Base-by-base conservation (phyloP, 2,113 vertebrate genomes). In the Nothobranchius kuhntae region DNA sequence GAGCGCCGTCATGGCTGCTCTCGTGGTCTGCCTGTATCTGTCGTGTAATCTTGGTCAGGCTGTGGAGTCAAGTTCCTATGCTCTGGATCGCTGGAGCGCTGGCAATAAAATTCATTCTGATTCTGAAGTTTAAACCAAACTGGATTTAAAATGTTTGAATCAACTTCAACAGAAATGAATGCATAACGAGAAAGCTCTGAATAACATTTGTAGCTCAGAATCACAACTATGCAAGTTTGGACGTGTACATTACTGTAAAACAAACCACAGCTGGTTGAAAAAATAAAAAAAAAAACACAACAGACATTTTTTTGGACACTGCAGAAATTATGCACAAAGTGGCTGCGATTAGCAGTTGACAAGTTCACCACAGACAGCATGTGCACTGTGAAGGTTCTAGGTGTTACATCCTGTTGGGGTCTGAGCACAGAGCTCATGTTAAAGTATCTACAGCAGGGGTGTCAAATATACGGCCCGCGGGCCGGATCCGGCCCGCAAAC, bases 311-410 rank as follows among this genome's bases (percentile, higher is more conserved):
- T 9, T 64, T 7, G 17, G 9, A 7, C 17, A 2, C 21, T 13
- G 11, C 13, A 15, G 47, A 55, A 44, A 13, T 10, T 3, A 26
- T 10, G 5, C 51, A 51, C 14, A 11, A 73, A 47, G 58, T 2
- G 65, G 47, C 24, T 35, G 46, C 13, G 5, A 40, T 71, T 46
- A 75, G 55, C 62, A 4, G 55, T 53, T 66, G 48, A 73, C 53
- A 71, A 26, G 63, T 65, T 71, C 71, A 81, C 78, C 75, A 74
- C 75, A 2, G 14, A 13, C 54, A 65, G 54, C 15, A 40, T 50
- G 54, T 64, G 54, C 35, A 61, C 57, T 26, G 53, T 73, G 61
- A 68, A 36, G 53, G 38, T 36, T 55, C 36, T 8, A 54, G 65
- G 60, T 26, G 13, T 75, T 71, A 81, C 13, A 65, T 72, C 64